phyloP scores from a whole-genome alignment of 2,888 invertebrate species.

The Diploptera punctata region DNA sequence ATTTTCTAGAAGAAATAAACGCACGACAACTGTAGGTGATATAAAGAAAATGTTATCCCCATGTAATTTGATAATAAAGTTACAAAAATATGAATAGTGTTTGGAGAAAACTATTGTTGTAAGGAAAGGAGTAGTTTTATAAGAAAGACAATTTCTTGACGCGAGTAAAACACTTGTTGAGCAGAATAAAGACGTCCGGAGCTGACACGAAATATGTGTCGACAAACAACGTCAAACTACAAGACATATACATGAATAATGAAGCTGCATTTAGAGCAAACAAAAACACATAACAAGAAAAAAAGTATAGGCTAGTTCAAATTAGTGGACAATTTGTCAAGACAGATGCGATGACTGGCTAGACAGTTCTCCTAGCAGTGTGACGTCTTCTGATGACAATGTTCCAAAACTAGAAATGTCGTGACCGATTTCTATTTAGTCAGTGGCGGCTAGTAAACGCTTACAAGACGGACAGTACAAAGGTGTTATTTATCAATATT shows the following conservation, averaged over 20 bases:
- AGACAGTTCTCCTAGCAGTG: not conserved
- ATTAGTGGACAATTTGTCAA: constrained; percentile 23
- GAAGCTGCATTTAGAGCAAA: constrained; percentile 9
- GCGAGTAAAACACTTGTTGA: not conserved
- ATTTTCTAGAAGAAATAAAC: no score
- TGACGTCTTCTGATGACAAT: no score
- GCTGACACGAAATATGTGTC: constrained; percentile 4
- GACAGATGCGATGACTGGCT: not conserved
- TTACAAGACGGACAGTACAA: no score
- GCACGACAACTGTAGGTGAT: no score
- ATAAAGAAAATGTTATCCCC: no score
- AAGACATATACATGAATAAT: constrained; percentile 12
- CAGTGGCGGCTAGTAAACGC: no score
- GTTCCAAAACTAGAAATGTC: no score
- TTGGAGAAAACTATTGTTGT: no score
- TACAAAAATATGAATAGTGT: no score
- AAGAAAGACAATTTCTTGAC: not conserved
- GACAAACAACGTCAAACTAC: not conserved
- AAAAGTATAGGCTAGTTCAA: not conserved
- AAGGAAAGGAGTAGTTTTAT: not conserved
- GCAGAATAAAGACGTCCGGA: not conserved
- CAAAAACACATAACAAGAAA: not conserved
- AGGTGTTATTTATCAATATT: no score
- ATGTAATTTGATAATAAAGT: no score
- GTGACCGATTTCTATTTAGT: no score